These are phyloP conservation scores for Dreissena polymorpha DNA, from an alignment of 1,140 invertebrate species.

Conservation along the genomic window DNA sequence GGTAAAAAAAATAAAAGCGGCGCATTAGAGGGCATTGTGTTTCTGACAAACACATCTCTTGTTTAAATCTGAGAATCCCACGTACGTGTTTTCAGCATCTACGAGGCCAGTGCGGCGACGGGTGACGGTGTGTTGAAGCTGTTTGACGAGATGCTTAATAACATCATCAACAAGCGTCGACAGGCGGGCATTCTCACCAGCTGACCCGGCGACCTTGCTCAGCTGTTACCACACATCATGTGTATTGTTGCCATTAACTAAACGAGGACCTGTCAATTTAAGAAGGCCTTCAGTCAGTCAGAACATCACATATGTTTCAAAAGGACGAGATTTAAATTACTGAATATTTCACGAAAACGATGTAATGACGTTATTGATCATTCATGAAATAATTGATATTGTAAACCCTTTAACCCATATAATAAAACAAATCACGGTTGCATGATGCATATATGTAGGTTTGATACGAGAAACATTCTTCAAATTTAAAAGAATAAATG, in stretches of 20 bases:
- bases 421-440: too few species aligned
- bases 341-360: background rate
- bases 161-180: constrained; percentile 58
- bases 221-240: background rate
- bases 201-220: too few species aligned
- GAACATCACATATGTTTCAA: background rate
- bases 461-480: too few species aligned
- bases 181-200: constrained; percentile 25
- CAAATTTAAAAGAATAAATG: too few species aligned
- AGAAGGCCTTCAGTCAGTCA: background rate
- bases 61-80: too few species aligned
- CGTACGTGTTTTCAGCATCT: constrained; percentile 62
- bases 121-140: constrained; percentile 73
- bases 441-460: too few species aligned
- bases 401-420: too few species aligned
- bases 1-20: too few species aligned
- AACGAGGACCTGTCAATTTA: background rate
- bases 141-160: constrained; percentile 66
- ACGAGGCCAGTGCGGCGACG: constrained; percentile 73
- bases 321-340: background rate
- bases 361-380: too few species aligned
- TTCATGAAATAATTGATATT: background rate
- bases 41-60: too few species aligned
- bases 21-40: too few species aligned
- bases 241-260: background rate